A percentile compares a stretch with the other conserved stretches of the same genome.
phyloP scores from a whole-genome alignment of 2,797 vertebrate genomes.

The Squalus acanthias region DNA sequence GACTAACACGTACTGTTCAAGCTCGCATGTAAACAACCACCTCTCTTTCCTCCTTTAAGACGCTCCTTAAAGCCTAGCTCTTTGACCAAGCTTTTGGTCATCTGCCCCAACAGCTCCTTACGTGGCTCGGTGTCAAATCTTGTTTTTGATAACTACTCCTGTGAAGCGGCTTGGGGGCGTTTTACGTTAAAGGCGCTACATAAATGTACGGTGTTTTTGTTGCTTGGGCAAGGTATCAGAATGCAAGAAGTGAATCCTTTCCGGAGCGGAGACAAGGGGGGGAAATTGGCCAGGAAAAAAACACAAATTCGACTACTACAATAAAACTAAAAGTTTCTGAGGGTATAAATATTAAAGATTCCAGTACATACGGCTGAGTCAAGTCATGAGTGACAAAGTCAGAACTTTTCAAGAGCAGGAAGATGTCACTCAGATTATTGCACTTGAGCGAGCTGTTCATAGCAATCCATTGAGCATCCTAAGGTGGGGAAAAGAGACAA shows the following conservation, averaged over 20 bases:
- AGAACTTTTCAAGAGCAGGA: conserved; percentile 96
- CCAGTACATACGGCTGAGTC: conserved; percentile 82
- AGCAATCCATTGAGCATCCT: conserved; percentile 98
- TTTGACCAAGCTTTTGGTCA: no score
- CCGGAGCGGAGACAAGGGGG: background rate
- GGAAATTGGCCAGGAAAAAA: background rate
- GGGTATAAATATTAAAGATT: background rate
- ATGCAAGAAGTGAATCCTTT: background rate
- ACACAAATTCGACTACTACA: background rate
- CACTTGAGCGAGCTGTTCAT: conserved; percentile 93
- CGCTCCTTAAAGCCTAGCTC: no score
- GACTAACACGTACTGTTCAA: background rate
- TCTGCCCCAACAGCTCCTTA: no score
- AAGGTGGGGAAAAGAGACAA: conserved; percentile 40
- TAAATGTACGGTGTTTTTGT: no score
- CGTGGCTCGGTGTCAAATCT: no score
- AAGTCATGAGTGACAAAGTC: conserved; percentile 95
- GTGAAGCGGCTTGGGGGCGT: no score
- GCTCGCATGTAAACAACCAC: background rate
- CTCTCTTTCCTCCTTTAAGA: no score
- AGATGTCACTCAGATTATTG: conserved; percentile 85
- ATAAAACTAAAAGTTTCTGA: background rate
- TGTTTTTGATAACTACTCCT: no score
- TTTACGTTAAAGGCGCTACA: no score
- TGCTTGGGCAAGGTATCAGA: background rate